Conservation (phyloP, 1,140 invertebrate species). For the Heliconius himera region DNA sequence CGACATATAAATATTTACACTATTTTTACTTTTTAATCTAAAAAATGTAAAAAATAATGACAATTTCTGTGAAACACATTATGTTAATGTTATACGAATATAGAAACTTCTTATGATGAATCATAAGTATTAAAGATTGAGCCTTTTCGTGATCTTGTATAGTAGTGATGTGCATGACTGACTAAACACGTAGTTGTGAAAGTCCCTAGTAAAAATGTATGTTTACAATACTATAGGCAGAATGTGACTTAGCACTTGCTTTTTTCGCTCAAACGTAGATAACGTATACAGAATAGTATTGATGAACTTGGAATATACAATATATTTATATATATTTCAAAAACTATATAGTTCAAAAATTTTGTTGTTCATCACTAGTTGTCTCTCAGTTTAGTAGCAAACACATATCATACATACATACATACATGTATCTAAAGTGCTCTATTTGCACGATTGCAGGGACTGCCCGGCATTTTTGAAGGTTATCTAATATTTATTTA, state of each 20-base stretch:
- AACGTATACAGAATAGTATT: no score
- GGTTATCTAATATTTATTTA: constrained; percentile 2
- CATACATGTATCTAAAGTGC: not conserved
- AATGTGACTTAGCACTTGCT: not conserved
- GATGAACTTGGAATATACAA: no score
- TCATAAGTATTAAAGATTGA: not conserved
- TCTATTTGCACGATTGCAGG: not conserved
- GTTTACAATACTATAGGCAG: not conserved
- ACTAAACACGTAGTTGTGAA: not conserved
- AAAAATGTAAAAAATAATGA: not conserved
- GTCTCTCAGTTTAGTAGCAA: no score
- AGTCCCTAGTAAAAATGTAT: not conserved
- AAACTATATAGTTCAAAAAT: no score
- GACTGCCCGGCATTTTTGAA: not conserved
- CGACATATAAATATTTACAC: not conserved
- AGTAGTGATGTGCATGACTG: not conserved
- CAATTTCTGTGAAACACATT: not conserved
- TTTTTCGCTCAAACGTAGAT: no score
- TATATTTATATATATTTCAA: no score
- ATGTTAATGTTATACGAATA: not conserved
- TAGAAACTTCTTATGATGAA: not conserved
- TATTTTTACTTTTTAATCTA: not conserved
- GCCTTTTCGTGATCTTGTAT: not conserved
- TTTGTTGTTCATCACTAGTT: no score
- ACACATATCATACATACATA: no score